A percentile compares a stretch with the other conserved stretches of the same genome.
Conservation (phyloP, 2,113 vertebrate genomes). For the Bufo gargarizans region DNA sequence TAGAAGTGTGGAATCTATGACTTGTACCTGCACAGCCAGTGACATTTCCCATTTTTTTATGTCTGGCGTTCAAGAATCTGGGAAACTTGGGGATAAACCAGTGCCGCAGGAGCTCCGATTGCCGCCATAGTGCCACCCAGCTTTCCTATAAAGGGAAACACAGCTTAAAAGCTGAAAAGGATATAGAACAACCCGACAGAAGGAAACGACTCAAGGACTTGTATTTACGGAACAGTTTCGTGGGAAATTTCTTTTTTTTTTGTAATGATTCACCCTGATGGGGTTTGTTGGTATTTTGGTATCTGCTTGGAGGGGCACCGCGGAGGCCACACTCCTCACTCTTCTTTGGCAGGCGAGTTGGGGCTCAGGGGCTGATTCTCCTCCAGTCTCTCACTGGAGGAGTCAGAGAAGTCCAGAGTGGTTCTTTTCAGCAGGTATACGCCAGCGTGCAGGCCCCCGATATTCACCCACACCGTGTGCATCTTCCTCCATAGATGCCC, state of each 20-base stretch:
- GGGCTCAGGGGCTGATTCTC: constrained; percentile 22
- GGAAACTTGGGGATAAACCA: background rate
- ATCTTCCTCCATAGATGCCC: constrained; percentile 87
- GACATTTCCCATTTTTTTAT: too few relatives aligned
- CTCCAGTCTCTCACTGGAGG: background rate
- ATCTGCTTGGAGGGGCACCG: background rate
- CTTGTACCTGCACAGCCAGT: too few relatives aligned
- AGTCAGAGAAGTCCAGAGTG: constrained; percentile 44
- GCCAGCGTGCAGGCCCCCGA: constrained; percentile 92
- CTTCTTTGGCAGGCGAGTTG: constrained; percentile 31
- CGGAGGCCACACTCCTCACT: background rate
- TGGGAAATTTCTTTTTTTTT: background rate
- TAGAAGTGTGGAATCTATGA: too few relatives aligned
- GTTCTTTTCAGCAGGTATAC: constrained; percentile 92
- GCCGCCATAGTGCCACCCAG: background rate
- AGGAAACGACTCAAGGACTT: background rate
- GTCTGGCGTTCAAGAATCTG: background rate
- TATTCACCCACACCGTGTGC: constrained; percentile 94
- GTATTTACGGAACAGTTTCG: background rate
- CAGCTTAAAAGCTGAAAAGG: too few relatives aligned
- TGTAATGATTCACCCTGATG: background rate
- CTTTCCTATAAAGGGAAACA: background rate
- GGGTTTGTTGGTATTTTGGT: background rate
- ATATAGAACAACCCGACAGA: background rate
- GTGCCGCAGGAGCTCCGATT: background rate